These are phyloP conservation scores for Aulostomus chinensis DNA, from an alignment of 2,797 vertebrate genomes.

Conservation along the genomic window DNA sequence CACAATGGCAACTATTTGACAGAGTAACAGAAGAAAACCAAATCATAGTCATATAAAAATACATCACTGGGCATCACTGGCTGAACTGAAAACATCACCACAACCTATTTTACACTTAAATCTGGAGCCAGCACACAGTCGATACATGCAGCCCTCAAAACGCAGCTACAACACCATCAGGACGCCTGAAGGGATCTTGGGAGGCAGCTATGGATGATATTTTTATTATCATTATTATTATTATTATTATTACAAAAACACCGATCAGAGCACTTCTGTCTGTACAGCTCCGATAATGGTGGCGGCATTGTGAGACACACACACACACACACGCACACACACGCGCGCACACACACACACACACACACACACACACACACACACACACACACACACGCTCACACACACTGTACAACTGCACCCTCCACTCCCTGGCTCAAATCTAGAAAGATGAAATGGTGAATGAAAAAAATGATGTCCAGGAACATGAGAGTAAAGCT, in stretches of 20 bases:
- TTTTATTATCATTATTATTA: slow-evolving; percentile 52
- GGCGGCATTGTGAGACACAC: slow-evolving; percentile 43
- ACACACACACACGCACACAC: too few species aligned
- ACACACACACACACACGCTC: too few species aligned
- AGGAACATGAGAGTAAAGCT: slow-evolving; percentile 15
- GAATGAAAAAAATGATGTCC: slow-evolving; percentile 26
- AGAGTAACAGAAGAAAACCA: slow-evolving; percentile 52
- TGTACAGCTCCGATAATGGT: slow-evolving; percentile 54
- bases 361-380: too few species aligned
- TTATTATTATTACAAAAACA: slow-evolving; percentile 59
- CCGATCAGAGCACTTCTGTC: slow-evolving; percentile 56
- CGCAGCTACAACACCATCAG: slow-evolving; percentile 70
- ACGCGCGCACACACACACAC: too few species aligned
- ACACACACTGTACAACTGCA: slow-evolving; percentile 33
- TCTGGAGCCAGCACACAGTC: slow-evolving; percentile 74
- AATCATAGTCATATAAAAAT: slow-evolving; percentile 72
- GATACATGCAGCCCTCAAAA: slow-evolving; percentile 75
- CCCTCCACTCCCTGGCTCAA: slow-evolving; percentile 57
- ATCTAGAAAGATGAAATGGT: slow-evolving; percentile 36
- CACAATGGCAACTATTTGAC: slow-evolving; percentile 76
- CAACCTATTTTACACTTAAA: slow-evolving; percentile 76
- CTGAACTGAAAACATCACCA: slow-evolving; percentile 79
- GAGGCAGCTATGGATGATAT: slow-evolving; percentile 48
- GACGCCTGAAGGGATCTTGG: slow-evolving; percentile 59
- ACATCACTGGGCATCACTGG: slow-evolving; percentile 77